These are phyloP conservation scores for Eutolmus rufibarbis DNA, from an alignment of 2,888 invertebrate species.

Conservation along the genomic window DNA sequence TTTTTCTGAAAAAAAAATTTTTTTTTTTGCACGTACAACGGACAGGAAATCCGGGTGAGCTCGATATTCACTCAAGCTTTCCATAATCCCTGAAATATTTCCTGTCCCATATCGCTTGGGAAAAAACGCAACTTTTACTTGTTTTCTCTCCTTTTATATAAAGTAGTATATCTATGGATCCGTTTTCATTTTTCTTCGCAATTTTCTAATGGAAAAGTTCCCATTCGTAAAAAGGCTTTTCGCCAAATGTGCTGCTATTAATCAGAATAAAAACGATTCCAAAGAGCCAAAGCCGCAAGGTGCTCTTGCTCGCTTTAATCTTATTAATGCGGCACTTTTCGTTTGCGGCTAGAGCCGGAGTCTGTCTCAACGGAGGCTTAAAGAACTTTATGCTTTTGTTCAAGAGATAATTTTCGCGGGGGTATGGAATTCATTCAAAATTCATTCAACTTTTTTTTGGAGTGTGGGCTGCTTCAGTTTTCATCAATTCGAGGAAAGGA, in stretches of 20 bases:
- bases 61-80: neutral
- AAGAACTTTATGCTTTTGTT: neutral
- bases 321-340: neutral
- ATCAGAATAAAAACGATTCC: neutral
- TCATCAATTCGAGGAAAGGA: neutral
- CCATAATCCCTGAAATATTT: neutral
- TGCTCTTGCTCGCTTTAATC: neutral
- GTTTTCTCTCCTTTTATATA: neutral
- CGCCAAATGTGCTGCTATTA: neutral
- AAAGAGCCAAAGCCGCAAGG: neutral
- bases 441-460: neutral
- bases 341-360: neutral
- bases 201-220: neutral
- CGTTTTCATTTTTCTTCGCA: neutral
- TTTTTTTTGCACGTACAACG: neutral
- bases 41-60: neutral
- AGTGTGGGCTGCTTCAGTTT: neutral
- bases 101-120: neutral
- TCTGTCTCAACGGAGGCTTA: neutral
- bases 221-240: neutral
- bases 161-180: neutral
- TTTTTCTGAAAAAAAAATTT: neutral
- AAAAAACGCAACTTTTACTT: neutral
- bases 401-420: neutral
- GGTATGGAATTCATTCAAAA: neutral